Percentiles rank a stretch among this genome's conserved stretches.
These are phyloP conservation scores for Drosophila pseudoananassae DNA, from an alignment of 1,140 invertebrate species.

Conservation along the genomic window DNA sequence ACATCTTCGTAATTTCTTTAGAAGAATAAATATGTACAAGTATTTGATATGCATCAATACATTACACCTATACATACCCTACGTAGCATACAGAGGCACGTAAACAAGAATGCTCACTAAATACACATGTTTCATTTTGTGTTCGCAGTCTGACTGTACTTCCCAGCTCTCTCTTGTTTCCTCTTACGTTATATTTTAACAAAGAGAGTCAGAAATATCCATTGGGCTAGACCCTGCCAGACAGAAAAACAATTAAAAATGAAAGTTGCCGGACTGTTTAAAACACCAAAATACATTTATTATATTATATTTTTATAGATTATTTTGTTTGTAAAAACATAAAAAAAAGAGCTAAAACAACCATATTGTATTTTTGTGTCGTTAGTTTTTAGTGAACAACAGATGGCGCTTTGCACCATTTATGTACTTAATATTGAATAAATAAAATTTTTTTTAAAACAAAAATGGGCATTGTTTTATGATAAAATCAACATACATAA, in stretches of 20 bases:
- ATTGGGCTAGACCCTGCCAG: background rate
- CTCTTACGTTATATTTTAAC: constrained; percentile 41
- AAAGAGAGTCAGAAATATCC: constrained; percentile 40
- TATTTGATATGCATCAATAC: constrained; percentile 50
- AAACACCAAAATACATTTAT: background rate
- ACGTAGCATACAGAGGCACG: constrained; percentile 40
- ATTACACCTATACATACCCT: constrained; percentile 48
- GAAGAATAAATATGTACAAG: constrained; percentile 24
- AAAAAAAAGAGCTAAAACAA: too few relatives aligned
- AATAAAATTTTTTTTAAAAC: too few relatives aligned
- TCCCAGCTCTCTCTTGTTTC: constrained; percentile 54
- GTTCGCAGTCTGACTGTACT: constrained; percentile 79
- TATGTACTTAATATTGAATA: too few relatives aligned
- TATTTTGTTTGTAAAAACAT: background rate
- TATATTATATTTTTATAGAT: background rate
- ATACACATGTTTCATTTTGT: constrained; percentile 81
- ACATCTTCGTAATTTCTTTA: background rate
- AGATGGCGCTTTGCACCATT: too few relatives aligned
- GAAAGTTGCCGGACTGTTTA: background rate
- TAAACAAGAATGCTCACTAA: constrained; percentile 46
- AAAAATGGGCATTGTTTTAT: too few relatives aligned
- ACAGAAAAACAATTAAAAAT: background rate
- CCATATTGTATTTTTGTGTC: too few relatives aligned
- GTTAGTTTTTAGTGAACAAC: too few relatives aligned
- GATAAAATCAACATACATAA: too few relatives aligned